Percentiles rank a stretch among this genome's conserved stretches.
These are phyloP conservation scores for Rhynchophorus ferrugineus DNA, from an alignment of 1,140 invertebrate genomes.

Conservation along the genomic window DNA sequence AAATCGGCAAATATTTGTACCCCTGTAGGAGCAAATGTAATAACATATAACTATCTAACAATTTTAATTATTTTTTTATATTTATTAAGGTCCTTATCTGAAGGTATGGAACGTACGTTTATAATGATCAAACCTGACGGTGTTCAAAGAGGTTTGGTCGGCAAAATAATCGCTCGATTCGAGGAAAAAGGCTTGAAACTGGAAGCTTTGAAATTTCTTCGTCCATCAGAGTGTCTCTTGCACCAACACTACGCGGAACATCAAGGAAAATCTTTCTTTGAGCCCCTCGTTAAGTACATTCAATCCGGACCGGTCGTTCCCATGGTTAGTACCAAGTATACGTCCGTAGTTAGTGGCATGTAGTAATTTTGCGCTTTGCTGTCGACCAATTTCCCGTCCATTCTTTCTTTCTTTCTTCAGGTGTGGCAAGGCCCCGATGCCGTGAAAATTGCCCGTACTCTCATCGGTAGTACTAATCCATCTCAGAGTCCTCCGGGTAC, in stretches of 20 bases:
- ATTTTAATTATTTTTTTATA: too few species aligned
- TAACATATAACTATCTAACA: too few species aligned
- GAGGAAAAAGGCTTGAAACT: conserved; percentile 96
- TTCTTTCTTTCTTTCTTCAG: conserved; percentile 1
- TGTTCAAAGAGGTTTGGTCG: conserved; percentile 91
- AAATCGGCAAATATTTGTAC: too few species aligned
- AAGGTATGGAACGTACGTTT: conserved; percentile 85
- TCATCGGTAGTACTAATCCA: conserved; percentile 97
- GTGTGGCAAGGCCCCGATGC: conserved; percentile 91
- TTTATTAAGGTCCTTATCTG: too few species aligned
- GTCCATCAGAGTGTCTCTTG: conserved; percentile 58
- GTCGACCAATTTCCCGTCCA: not conserved
- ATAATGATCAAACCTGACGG: conserved; percentile 98
- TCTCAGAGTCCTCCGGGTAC: conserved; percentile 76
- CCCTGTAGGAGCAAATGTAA: too few species aligned
- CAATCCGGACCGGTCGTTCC: conserved; percentile 92
- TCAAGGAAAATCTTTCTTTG: conserved; percentile 80
- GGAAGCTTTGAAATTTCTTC: conserved; percentile 88
- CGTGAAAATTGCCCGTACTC: conserved; percentile 88
- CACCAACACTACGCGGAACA: conserved; percentile 90
- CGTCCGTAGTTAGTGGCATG: not conserved
- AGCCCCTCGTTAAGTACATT: conserved; percentile 93
- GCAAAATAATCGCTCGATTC: conserved; percentile 91
- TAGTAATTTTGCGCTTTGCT: not conserved
- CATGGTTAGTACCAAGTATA: conserved; percentile 64